These are phyloP conservation scores for Hippopotamyrus pictus DNA, from an alignment of 2,797 vertebrate genomes.

Conservation along the genomic window DNA sequence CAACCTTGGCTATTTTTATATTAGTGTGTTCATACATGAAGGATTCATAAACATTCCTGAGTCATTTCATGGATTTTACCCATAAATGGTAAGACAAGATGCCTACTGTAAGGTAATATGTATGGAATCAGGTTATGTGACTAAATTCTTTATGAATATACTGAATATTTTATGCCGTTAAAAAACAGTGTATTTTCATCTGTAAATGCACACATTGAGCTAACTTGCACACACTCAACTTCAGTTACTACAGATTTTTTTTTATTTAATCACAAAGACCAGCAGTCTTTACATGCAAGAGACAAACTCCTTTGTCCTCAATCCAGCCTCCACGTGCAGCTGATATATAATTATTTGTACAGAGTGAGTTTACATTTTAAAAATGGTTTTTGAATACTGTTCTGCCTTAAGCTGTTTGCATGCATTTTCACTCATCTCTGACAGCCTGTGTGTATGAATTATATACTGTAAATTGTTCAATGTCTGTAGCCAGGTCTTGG, in stretches of 20 bases:
- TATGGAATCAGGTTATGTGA: not conserved
- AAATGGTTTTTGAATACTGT: not conserved
- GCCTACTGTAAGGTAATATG: not conserved
- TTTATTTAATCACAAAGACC: not conserved
- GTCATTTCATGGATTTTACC: not conserved
- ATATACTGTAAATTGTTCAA: constrained; percentile 3
- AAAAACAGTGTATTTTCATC: not conserved
- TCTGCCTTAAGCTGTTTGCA: constrained; percentile 4
- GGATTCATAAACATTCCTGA: not conserved
- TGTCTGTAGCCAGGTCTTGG: not conserved
- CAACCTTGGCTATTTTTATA: not conserved
- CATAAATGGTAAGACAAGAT: not conserved
- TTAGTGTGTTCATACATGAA: not conserved
- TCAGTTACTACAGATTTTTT: not conserved
- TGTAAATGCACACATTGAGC: not conserved
- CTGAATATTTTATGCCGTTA: not conserved
- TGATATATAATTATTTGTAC: not conserved
- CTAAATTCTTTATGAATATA: constrained; percentile 9
- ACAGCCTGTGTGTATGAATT: not conserved
- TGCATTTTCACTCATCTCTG: not conserved
- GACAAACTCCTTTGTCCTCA: not conserved
- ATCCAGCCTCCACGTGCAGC: not conserved
- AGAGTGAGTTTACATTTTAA: not conserved
- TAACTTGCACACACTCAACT: not conserved
- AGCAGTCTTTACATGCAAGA: not conserved